Percentiles rank a stretch among this genome's conserved stretches.
Conservation (phyloP, 2,797 vertebrate species). For the Acipenser transmontanus region DNA sequence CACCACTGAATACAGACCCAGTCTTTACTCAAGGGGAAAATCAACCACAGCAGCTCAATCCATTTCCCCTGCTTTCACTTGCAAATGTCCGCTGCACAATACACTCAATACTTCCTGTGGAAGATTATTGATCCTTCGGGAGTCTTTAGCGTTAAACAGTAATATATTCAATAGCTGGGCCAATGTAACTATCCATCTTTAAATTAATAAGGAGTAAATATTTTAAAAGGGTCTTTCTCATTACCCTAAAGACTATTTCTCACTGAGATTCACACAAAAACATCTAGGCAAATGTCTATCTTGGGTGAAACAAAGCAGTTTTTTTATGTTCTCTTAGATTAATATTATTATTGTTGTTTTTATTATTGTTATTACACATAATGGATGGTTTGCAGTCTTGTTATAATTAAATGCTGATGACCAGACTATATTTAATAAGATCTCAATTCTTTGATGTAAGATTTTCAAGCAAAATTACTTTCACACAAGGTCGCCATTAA, state of each 20-base stretch:
- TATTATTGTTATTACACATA: too few species aligned
- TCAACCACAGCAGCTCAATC: not conserved
- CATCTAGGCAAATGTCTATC: too few species aligned
- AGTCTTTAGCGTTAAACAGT: slow-evolving; percentile 10
- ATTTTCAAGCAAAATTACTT: too few species aligned
- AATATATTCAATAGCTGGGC: not conserved
- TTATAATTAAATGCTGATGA: too few species aligned
- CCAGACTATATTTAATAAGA: too few species aligned
- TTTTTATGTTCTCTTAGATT: too few species aligned
- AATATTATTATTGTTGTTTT: too few species aligned
- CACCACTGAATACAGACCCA: not conserved
- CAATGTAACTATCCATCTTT: not conserved
- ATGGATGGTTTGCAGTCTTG: too few species aligned
- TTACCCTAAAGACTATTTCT: not conserved
- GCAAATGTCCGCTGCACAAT: not conserved
- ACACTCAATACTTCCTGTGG: slow-evolving; percentile 4
- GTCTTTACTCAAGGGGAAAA: too few species aligned
- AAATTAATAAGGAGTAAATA: slow-evolving; percentile 11
- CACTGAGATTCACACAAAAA: not conserved
- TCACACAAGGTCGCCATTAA: too few species aligned
- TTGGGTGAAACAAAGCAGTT: too few species aligned
- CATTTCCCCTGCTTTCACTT: not conserved
- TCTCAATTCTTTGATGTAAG: too few species aligned
- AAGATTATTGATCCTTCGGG: slow-evolving; percentile 7
- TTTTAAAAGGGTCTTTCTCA: not conserved